Percentiles rank a stretch among this genome's conserved stretches.
These are phyloP conservation scores for Nipponia nippon DNA, from an alignment of 2,113 vertebrate species.

Conservation along the genomic window DNA sequence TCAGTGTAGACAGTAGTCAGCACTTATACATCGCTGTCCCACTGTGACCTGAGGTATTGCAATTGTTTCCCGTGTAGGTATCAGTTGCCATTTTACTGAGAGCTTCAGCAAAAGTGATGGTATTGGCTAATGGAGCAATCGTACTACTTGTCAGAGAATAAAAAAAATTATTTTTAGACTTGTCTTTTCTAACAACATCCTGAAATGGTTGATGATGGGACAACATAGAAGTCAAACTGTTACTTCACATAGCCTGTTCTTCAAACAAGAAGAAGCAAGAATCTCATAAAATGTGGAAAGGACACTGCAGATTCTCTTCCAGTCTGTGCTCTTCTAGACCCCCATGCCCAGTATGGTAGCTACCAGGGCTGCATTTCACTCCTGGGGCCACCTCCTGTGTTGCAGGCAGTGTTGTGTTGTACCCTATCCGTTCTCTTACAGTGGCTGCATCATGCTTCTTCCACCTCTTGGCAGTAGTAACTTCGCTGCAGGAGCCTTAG, in stretches of 20 bases:
- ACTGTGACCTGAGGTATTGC: background rate
- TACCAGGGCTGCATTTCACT: background rate
- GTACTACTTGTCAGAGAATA: background rate
- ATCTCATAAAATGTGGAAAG: background rate
- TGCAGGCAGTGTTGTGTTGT: background rate
- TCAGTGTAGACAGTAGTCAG: background rate
- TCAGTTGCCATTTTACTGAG: slow-evolving; percentile 2
- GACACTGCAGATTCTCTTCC: background rate
- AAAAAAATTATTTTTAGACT: background rate
- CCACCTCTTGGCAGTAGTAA: background rate
- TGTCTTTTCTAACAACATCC: background rate
- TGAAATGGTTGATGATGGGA: background rate
- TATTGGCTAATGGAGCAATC: slow-evolving; percentile 18
- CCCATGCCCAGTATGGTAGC: background rate
- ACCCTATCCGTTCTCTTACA: background rate
- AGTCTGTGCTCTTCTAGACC: background rate
- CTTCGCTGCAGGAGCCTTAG: background rate
- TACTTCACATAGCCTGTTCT: background rate
- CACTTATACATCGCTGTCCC: background rate
- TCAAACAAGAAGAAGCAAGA: background rate
- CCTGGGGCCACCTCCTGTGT: background rate
- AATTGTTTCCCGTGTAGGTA: background rate
- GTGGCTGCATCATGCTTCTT: background rate
- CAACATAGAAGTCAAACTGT: background rate
- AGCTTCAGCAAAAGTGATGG: background rate